phyloP scores from a whole-genome alignment of 2,797 vertebrate genomes.

The Sorex maritimensis region DNA sequence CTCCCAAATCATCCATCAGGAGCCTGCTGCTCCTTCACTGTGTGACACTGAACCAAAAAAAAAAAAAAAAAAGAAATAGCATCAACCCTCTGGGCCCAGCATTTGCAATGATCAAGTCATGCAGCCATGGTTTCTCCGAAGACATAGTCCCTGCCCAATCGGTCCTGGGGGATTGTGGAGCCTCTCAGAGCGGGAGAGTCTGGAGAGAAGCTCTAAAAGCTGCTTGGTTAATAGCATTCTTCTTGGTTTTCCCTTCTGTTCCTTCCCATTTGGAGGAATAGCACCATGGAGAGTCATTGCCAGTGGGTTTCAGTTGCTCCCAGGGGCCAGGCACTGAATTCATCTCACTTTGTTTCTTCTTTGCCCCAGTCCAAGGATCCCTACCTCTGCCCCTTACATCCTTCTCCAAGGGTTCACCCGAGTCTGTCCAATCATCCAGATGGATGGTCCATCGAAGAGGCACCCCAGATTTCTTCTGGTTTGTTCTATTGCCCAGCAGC shows the following conservation, averaged over 20 bases:
- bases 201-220: not conserved
- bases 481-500: rapidly evolving
- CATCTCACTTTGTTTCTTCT: not conserved
- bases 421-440: not conserved
- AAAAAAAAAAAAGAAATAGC: no score
- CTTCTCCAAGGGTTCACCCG: not conserved
- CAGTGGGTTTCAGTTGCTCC: not conserved
- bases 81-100: not conserved
- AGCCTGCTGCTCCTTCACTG: not conserved
- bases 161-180: not conserved
- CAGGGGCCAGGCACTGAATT: not conserved
- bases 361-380: not conserved
- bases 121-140: not conserved
- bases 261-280: not conserved
- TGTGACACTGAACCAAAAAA: not conserved
- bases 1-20: not conserved
- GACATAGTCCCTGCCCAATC: not conserved
- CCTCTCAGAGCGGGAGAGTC: not conserved
- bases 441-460: not conserved
- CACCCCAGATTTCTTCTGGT: not conserved
- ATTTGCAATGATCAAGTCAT: not conserved
- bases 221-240: not conserved
- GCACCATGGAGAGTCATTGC: not conserved
- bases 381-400: not conserved
- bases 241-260: not conserved